Evolutionary conservation across 2,888 invertebrate genomes (phyloP), one percentile per base, ranked within the genome.

Genomic region (Encarsia formosa): DNA sequence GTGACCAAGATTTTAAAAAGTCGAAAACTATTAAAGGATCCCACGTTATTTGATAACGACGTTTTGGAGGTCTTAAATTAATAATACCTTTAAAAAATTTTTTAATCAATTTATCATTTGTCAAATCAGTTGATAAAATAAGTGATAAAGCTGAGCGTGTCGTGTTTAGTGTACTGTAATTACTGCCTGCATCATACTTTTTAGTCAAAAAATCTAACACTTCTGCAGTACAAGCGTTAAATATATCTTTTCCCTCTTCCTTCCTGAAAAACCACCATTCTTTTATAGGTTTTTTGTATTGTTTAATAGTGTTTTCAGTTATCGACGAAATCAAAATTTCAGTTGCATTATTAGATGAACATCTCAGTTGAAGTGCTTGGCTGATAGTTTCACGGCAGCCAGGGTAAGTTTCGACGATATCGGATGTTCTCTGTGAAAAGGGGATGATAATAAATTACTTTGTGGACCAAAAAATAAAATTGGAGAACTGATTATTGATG

Each of bases 1-100:
- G 4, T 6, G 9, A 6, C 8, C 13, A 22, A 22, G 9, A 13
- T 22, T 3, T 39, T 11, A 16, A 41, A 16, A 13, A 26, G 8
- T 41, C 42, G 4, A 42, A 20, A 20, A 42, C 31, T 4, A 31
- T 42, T n/a, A 19, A 19, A 8, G 65, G 63, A 43, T 68, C 60
- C 66, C 67, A 66, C 1, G 53, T 63, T 5, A 29, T 18, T 23
- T 65, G 52, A 49, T 68, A 62, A 42, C 44, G 59, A 3, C 58
- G 57, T 38, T 34, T 18, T 9, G 49, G 31, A 3, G 43, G 46
- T 29, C 42, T 54, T 8, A 47, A 20, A 16, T 41, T 31, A 9
- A 23, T 16, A 2, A 54, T 35, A 4, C 47, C 43, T 39, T 44
- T 42, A 19, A 54, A 54, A 43, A 54, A 50, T 32, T 42, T 35